Base-by-base conservation (phyloP, 35 echinoderm and acorn worm species). In the Lytechinus variegatus region DNA sequence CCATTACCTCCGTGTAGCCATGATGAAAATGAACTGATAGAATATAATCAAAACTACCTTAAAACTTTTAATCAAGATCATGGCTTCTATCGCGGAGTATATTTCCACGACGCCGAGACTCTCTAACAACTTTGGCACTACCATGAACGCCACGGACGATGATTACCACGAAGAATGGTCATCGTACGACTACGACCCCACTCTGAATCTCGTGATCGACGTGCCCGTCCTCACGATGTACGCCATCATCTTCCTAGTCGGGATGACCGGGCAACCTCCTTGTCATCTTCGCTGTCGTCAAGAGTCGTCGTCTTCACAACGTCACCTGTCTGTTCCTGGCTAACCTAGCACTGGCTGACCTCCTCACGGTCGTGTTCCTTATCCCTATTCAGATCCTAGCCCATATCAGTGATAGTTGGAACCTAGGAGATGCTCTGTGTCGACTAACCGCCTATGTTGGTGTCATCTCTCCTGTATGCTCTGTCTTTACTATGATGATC, bases 251-350 rank as follows among this genome's bases (percentile, higher is more conserved):
- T 99, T 99, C 95, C 27, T 99, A 8, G 54, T 97, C 4, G 98
- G 98, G 10, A 86, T 99, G 27, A 95, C 87, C 87, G 6, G 98
- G 98, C 7, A 99, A 99, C 54, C 87, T 61, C 54, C 86, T 99
- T 4, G 98, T 99, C 33, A 96, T 99, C 87, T 96, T 97, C 60
- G 66, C 98, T 11, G 96, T 99, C 14, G 90, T 96, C 71, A 91
- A 89, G 61, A 96, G 97, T 54, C 86, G 97, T 33, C 94, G 97
- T 24, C 97, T 99, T 12, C 98, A 99, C 92, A 99, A 95, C 9
- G 96, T 97, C 1, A 99, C 98, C 21, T 95, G 97, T 86, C 57
- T 97, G 8, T 94, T 99, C 71, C 89, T 99, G 28, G 98, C 96
- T 27, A 99, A 97, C 66, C 79, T 99, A 14, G 96, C 97, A 27